A percentile compares a stretch with the other conserved stretches of the same genome.
These are phyloP conservation scores for Lysandra bellargus DNA, from an alignment of 2,888 invertebrate genomes.

Conservation along the genomic window DNA sequence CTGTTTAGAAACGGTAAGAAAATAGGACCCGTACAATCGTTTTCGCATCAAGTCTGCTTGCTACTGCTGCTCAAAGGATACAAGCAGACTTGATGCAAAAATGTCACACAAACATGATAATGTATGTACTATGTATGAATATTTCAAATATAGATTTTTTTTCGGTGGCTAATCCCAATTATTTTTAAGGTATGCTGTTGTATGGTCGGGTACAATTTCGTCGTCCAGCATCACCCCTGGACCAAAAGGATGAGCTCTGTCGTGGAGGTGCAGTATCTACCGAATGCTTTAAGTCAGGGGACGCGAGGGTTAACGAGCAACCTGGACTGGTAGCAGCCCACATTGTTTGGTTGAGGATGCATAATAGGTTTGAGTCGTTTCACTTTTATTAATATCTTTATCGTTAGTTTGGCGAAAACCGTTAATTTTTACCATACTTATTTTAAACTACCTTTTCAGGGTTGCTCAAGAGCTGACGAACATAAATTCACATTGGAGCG, in stretches of 20 bases:
- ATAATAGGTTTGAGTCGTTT: slow-evolving; percentile 75
- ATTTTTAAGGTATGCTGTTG: slow-evolving; percentile 69
- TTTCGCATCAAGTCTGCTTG: too few relatives aligned
- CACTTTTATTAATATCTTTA: background rate
- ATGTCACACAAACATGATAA: too few relatives aligned
- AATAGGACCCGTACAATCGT: too few relatives aligned
- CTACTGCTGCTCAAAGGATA: too few relatives aligned
- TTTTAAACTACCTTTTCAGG: slow-evolving; percentile 55
- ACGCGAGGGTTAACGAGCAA: slow-evolving; percentile 89
- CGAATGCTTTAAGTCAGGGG: slow-evolving; percentile 89
- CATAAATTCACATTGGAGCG: slow-evolving; percentile 92
- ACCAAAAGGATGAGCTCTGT: slow-evolving; percentile 84
- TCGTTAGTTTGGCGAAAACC: background rate
- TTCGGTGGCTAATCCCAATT: background rate
- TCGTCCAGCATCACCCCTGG: slow-evolving; percentile 79
- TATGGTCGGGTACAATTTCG: slow-evolving; percentile 84
- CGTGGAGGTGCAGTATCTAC: slow-evolving; percentile 85
- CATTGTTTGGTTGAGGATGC: slow-evolving; percentile 87
- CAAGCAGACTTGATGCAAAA: too few relatives aligned
- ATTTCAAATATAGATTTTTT: too few relatives aligned
- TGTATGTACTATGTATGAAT: too few relatives aligned
- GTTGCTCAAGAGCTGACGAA: slow-evolving; percentile 86
- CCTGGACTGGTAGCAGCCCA: slow-evolving; percentile 89
- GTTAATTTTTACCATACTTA: background rate
- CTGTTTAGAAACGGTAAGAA: slow-evolving; percentile 85